Evolutionary conservation across 2,888 invertebrate species (phyloP).

Genomic region (Nomada flava): DNA sequence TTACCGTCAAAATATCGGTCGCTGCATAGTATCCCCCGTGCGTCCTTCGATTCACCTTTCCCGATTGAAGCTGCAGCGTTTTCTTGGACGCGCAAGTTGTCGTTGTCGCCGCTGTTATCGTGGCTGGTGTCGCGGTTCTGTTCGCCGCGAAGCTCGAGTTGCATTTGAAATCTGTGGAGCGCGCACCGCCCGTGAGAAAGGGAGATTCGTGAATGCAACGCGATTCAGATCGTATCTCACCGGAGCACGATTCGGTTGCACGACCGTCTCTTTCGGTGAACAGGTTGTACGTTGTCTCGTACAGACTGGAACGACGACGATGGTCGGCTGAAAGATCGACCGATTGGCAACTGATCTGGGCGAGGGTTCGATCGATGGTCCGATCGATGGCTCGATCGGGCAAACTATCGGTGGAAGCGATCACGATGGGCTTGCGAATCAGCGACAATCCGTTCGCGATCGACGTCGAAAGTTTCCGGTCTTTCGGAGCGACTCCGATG

Average conservation of each 20-base stretch:
- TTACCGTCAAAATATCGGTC: slow-evolving; percentile 91
- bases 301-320: slow-evolving; percentile 73
- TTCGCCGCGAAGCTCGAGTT: slow-evolving; percentile 86
- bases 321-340: not conserved
- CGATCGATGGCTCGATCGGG: not conserved
- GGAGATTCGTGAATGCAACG: not conserved
- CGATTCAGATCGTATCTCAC: slow-evolving; percentile 64
- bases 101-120: slow-evolving; percentile 55
- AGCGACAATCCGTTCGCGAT: slow-evolving; percentile 85
- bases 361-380: not conserved
- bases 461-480: slow-evolving; percentile 86
- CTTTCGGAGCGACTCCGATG: slow-evolving; percentile 87
- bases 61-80: slow-evolving; percentile 56
- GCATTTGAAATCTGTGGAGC: slow-evolving; percentile 86
- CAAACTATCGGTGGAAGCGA: not conserved
- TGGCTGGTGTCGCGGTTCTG: slow-evolving; percentile 60
- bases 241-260: slow-evolving; percentile 85
- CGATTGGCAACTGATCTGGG: not conserved
- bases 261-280: slow-evolving; percentile 79
- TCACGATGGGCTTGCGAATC: slow-evolving; percentile 41
- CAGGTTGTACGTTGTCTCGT: slow-evolving; percentile 78
- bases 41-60: slow-evolving; percentile 77
- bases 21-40: slow-evolving; percentile 91
- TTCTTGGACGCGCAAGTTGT: slow-evolving; percentile 26
- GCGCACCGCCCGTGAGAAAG: not conserved